Base-by-base conservation (phyloP, 2,888 invertebrate genomes). In the Drosophila formosana region DNA sequence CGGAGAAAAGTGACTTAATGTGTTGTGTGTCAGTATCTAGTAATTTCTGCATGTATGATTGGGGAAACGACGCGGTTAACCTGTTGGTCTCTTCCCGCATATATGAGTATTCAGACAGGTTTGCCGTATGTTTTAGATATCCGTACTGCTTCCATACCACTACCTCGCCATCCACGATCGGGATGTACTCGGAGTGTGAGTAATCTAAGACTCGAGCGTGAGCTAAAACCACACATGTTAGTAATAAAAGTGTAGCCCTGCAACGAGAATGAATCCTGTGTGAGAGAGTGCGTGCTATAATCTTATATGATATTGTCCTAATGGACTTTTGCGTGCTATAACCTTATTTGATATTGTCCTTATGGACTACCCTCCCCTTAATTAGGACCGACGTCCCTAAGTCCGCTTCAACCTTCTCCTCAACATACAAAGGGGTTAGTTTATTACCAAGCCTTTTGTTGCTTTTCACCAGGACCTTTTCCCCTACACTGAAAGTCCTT, bases 401-500 rank as follows among this genome's bases (percentile, higher is more conserved):
- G 37, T 56, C 56, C 34, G 37, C 47, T 46, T 56, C 18, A 0
- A 45, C 30, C 6, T 11, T 34, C 25, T 23, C 32, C 9, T 45
- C 46, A 1, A 30, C 13, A 4, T 28, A 56, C 7, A 46, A 8
- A n/a, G 34, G 56, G 1, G 45, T 45, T 11, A 55, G 4, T 4
- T 55, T 55, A 25, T 56, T 56, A 18, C 55, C 55, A 3, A 46
- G n/a, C 9, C 34, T 32, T 34, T 26, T 56, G n/a, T 56, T 56
- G 4, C 7, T 25, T n/a, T 34, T 56, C 3, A 46, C 11, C 0
- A 45, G 39, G 13, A 56, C 32, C 9, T 25, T 56, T 11, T 46
- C n/a, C 8, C 45, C 28, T 28, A 28, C 28, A 6, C 6, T 5
- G 6, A 28, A 28, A 5, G 6, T 28, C 28, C 4, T 32, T 45